phyloP scores from a whole-genome alignment of 2,888 invertebrate species.

The Ophion costatus region DNA sequence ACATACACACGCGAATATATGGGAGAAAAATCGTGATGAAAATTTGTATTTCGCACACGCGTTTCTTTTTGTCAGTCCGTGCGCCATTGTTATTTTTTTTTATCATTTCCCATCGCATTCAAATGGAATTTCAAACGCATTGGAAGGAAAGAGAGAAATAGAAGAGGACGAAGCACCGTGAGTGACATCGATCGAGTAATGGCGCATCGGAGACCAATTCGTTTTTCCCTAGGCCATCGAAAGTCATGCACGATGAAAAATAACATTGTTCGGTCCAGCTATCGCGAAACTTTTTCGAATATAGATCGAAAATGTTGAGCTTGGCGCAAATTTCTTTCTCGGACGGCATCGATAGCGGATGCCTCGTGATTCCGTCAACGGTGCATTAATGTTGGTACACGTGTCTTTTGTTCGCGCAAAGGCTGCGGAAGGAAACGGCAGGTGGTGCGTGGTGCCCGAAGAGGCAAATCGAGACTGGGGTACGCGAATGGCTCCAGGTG shows the following conservation, averaged over 20 bases:
- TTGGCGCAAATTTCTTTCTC: no score
- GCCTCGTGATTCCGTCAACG: no score
- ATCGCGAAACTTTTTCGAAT: background rate
- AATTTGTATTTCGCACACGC: slow-evolving; percentile 49
- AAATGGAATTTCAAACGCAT: slow-evolving; percentile 6
- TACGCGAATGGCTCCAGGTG: slow-evolving; percentile 88
- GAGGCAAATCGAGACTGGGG: slow-evolving; percentile 87
- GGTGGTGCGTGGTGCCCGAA: slow-evolving; percentile 93
- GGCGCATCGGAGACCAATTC: slow-evolving; percentile 25
- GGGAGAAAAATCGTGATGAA: slow-evolving; percentile 22
- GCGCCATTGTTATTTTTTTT: slow-evolving; percentile 5
- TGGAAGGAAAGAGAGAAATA: background rate
- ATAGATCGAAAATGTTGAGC: background rate
- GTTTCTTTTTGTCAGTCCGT: slow-evolving; percentile 26
- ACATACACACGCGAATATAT: background rate
- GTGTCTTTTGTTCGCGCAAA: slow-evolving; percentile 76
- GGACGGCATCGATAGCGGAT: no score
- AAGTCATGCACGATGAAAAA: slow-evolving; percentile 31
- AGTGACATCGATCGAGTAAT: slow-evolving; percentile 39
- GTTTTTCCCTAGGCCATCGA: slow-evolving; percentile 12
- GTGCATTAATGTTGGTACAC: no score
- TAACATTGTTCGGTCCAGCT: background rate
- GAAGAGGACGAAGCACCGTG: slow-evolving; percentile 5
- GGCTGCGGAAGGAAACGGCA: slow-evolving; percentile 88
- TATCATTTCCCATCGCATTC: slow-evolving; percentile 45